Conservation (phyloP, 1,140 invertebrate genomes). For the Rhysida immarginata region DNA sequence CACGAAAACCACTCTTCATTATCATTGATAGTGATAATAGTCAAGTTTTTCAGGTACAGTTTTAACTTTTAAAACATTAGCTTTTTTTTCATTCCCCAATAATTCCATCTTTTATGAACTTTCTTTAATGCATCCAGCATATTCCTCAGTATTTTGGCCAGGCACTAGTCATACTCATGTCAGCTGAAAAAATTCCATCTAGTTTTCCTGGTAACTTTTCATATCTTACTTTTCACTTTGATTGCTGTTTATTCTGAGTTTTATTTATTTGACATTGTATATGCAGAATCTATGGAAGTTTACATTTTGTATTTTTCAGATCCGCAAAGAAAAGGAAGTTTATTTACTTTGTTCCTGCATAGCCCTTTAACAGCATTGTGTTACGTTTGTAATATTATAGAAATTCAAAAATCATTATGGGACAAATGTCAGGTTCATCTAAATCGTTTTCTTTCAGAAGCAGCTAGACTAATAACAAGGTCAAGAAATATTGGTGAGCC, state of each 20-base stretch:
- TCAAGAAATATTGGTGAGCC: conserved; percentile 64
- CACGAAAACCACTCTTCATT: conserved; percentile 77
- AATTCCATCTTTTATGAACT: not conserved
- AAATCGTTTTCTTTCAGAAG: conserved; percentile 78
- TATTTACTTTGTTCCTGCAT: conserved; percentile 90
- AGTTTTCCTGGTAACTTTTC: conserved; percentile 60
- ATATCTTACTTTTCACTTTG: too few species aligned
- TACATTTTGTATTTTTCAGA: too few species aligned
- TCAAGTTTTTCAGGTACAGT: conserved; percentile 77
- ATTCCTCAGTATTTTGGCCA: conserved; percentile 76
- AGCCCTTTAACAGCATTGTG: conserved; percentile 85
- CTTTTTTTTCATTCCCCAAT: not conserved
- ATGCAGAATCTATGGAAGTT: too few species aligned
- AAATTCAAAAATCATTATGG: conserved; percentile 72
- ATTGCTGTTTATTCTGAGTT: too few species aligned
- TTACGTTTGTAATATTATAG: conserved; percentile 75
- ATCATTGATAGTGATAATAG: conserved; percentile 92
- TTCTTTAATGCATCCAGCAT: conserved; percentile 1
- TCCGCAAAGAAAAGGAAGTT: conserved; percentile 74
- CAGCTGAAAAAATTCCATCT: conserved; percentile 72
- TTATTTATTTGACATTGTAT: too few species aligned
- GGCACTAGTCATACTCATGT: conserved; percentile 86
- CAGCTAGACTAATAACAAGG: conserved; percentile 60
- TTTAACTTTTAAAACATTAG: not conserved
- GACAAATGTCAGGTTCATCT: conserved; percentile 75